A percentile compares a stretch with the other conserved stretches of the same genome.
phyloP scores from a whole-genome alignment of 2,113 vertebrate genomes.

The Otus sunia region DNA sequence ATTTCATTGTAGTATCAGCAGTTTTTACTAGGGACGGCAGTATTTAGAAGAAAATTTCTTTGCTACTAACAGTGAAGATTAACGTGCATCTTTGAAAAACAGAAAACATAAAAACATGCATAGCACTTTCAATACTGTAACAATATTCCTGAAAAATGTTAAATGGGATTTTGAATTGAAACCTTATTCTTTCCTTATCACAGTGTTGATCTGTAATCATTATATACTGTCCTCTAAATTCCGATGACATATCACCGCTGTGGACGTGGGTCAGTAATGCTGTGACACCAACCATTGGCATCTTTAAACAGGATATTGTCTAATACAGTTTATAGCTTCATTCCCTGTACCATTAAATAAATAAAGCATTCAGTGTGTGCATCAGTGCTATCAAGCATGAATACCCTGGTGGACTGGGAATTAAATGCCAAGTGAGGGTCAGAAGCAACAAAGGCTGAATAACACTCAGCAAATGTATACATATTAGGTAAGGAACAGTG shows the following conservation, averaged over 20 bases:
- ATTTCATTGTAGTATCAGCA: background rate
- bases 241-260: background rate
- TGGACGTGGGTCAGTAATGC: background rate
- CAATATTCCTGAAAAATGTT: background rate
- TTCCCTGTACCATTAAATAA: conserved; percentile 68
- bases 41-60: background rate
- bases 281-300: conserved; percentile 38
- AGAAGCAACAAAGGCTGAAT: conserved; percentile 81
- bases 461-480: conserved; percentile 83
- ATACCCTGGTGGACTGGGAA: conserved; percentile 80
- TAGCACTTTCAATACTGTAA: background rate
- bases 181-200: background rate
- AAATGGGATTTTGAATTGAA: background rate
- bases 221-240: background rate
- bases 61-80: background rate
- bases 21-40: background rate
- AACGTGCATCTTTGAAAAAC: background rate
- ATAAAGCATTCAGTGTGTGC: conserved; percentile 79
- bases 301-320: conserved; percentile 67
- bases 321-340: conserved; percentile 63
- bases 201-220: background rate
- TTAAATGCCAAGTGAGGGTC: conserved; percentile 87
- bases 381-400: conserved; percentile 79
- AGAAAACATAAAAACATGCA: background rate
- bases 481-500: conserved; percentile 76